These are phyloP conservation scores for Eucidaris tribuloides DNA, from an alignment of 35 echinoderm and acorn worm genomes.

Conservation along the genomic window DNA sequence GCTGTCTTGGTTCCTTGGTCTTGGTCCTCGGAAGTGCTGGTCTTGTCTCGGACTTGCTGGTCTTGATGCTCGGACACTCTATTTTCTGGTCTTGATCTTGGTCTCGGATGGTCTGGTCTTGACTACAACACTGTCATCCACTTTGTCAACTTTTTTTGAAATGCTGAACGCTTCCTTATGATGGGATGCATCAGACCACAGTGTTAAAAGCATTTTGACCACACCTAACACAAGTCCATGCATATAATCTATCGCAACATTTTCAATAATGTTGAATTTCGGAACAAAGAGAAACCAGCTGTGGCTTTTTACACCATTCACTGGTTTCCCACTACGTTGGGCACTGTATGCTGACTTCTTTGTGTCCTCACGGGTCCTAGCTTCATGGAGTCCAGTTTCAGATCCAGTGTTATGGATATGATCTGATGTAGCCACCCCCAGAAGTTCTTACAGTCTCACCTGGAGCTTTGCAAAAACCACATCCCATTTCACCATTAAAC, in stretches of 20 bases:
- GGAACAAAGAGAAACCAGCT: background rate
- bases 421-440: background rate
- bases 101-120: too few relatives aligned
- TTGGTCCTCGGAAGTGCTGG: too few relatives aligned
- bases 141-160: background rate
- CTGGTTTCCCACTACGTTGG: background rate
- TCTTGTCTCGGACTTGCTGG: too few relatives aligned
- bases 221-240: background rate
- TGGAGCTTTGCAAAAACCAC: background rate
- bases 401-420: background rate
- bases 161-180: background rate
- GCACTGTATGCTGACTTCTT: background rate
- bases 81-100: too few relatives aligned
- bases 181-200: background rate
- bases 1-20: too few relatives aligned
- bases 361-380: background rate
- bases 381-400: background rate
- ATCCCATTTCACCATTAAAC: background rate
- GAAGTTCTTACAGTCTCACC: background rate
- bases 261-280: background rate
- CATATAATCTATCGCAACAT: background rate
- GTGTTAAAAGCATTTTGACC: background rate
- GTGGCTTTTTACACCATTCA: background rate
- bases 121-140: too few relatives aligned
- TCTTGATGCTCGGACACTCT: too few relatives aligned